phyloP scores from a whole-genome alignment of 2,113 vertebrate genomes.

The Morone chrysops region DNA sequence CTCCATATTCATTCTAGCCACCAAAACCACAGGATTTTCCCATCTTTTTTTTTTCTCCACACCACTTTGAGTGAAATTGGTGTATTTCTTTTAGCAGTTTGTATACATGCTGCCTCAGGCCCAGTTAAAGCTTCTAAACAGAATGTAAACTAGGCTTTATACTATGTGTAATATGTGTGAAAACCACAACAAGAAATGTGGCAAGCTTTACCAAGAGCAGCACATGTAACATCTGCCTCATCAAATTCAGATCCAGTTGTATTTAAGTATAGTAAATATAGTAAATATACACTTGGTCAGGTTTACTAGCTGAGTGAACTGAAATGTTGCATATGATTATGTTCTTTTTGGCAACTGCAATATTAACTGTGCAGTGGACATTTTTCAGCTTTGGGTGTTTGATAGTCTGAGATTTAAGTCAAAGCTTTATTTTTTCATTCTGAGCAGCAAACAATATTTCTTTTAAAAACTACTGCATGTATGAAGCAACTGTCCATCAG shows the following conservation, averaged over 20 bases:
- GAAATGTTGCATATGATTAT: not conserved
- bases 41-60: constrained; percentile 23
- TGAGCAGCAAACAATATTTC: not conserved
- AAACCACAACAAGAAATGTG: not conserved
- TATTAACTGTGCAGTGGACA: not conserved
- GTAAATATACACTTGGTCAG: not conserved
- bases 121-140: not conserved
- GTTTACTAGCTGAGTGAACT: not conserved
- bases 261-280: too few species aligned
- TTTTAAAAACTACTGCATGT: constrained; percentile 23
- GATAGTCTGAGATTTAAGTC: not conserved
- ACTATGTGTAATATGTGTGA: not conserved
- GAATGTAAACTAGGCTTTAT: not conserved
- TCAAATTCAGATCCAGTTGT: not conserved
- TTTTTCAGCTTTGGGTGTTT: not conserved
- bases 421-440: not conserved
- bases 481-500: constrained; percentile 19
- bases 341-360: not conserved
- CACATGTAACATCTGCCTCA: not conserved
- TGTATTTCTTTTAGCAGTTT: constrained; percentile 10
- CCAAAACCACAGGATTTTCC: constrained; percentile 25
- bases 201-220: not conserved
- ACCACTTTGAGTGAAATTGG: constrained; percentile 22
- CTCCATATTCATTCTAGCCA: constrained; percentile 54
- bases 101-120: constrained; percentile 11